Conservation (phyloP, 2,797 vertebrate species). For the Tokudaia muenninki region DNA sequence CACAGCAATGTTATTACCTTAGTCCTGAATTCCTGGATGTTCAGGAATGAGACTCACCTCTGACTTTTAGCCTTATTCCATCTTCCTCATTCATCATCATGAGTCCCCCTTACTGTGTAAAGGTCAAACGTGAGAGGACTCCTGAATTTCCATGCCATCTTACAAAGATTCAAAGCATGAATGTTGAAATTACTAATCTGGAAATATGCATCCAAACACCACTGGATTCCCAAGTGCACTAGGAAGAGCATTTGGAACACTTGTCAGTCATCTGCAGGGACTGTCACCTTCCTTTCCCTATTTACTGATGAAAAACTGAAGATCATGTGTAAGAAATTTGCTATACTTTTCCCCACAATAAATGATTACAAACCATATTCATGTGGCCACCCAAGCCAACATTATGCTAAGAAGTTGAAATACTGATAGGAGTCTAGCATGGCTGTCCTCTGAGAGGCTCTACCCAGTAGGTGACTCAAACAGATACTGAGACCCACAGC, state of each 20-base stretch:
- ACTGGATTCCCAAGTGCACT: not conserved
- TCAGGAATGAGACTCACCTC: not conserved
- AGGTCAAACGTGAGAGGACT: not conserved
- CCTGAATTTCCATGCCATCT: not conserved
- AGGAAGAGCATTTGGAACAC: conserved; percentile 42
- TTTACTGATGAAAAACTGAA: not conserved
- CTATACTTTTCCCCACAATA: not conserved
- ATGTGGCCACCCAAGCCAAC: too few relatives aligned
- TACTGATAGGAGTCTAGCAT: not conserved
- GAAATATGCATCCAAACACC: not conserved
- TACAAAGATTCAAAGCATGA: conserved; percentile 28
- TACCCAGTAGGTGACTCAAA: not conserved
- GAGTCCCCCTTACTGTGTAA: not conserved
- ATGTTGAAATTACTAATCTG: conserved; percentile 20
- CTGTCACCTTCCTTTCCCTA: not conserved
- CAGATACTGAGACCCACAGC: not conserved
- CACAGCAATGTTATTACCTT: not conserved
- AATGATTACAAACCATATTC: not conserved
- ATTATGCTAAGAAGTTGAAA: conserved; percentile 8
- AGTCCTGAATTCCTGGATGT: conserved; percentile 6
- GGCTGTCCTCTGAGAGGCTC: not conserved
- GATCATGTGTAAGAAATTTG: not conserved
- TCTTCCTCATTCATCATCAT: not conserved
- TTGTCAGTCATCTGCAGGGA: not conserved
- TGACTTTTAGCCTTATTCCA: conserved; percentile 6